Conservation (phyloP, 2,888 invertebrate species). For the Drosophila suboccidentalis region DNA sequence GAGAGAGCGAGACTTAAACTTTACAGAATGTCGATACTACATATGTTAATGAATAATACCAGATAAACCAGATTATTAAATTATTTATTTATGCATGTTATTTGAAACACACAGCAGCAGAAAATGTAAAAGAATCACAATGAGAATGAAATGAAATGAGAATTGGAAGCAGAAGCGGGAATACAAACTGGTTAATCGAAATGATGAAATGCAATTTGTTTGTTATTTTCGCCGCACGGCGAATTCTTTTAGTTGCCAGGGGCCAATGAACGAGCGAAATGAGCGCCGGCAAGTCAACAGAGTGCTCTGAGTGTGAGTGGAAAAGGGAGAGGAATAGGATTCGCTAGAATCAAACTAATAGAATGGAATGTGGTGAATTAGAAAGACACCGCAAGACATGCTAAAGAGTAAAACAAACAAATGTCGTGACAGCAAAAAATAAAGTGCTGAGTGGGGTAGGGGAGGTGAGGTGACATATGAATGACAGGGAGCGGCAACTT, state of each 20-base stretch:
- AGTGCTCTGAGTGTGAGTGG: background rate
- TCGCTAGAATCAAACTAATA: constrained; percentile 17
- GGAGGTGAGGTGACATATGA: background rate
- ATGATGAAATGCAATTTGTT: constrained; percentile 56
- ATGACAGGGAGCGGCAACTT: constrained; percentile 10
- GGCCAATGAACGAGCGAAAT: constrained; percentile 32
- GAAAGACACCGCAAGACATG: constrained; percentile 6
- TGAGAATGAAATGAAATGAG: background rate
- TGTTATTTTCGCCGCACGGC: constrained; percentile 10
- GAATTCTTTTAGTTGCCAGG: constrained; percentile 34
- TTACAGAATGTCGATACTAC: background rate
- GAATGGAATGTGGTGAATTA: constrained; percentile 47
- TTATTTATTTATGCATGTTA: constrained; percentile 8
- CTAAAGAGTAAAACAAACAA: constrained; percentile 17
- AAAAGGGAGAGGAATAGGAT: constrained; percentile 6
- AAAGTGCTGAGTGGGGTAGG: background rate
- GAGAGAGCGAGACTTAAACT: background rate
- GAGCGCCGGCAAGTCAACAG: constrained; percentile 14
- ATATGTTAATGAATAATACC: constrained; percentile 17
- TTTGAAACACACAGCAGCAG: background rate
- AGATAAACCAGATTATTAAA: constrained; percentile 13
- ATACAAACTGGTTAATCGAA: constrained; percentile 29
- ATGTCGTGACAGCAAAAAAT: constrained; percentile 9
- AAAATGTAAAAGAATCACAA: background rate
- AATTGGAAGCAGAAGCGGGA: background rate